Evolutionary conservation across 2,888 invertebrate genomes (phyloP).

Genomic region (Blastobasis lacticolella): DNA sequence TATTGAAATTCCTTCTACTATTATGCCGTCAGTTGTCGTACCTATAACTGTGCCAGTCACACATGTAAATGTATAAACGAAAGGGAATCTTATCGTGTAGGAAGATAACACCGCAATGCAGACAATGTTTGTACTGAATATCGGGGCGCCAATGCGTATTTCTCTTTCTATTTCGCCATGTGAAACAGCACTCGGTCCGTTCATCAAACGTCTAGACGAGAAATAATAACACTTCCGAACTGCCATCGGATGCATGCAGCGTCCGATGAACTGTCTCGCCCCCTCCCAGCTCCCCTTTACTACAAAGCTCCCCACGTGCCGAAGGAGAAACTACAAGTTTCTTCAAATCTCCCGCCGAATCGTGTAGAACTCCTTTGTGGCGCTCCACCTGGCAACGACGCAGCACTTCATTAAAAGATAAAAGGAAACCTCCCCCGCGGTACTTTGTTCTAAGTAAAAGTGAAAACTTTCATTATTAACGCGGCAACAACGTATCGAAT

Average conservation of each 20-base stretch:
- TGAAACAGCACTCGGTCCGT: no score
- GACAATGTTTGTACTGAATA: no score
- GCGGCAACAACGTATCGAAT: neutral
- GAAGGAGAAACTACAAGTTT: no score
- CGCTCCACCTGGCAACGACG: constrained; percentile 14
- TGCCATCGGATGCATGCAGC: constrained; percentile 29
- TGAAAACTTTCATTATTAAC: neutral
- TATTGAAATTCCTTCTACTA: no score
- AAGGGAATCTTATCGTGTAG: no score
- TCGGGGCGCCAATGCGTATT: no score
- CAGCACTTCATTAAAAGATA: constrained; percentile 36
- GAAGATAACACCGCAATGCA: no score
- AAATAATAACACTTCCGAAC: constrained; percentile 35
- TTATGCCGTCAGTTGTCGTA: no score
- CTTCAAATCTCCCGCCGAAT: neutral
- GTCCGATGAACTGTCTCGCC: constrained; percentile 63
- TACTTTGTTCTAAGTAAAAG: constrained; percentile 22
- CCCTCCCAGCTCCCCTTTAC: constrained; percentile 19
- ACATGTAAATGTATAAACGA: no score
- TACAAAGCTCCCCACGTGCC: constrained; percentile 14
- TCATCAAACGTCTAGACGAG: constrained; percentile 34
- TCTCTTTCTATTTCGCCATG: no score
- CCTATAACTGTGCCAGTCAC: no score
- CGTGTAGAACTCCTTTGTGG: constrained; percentile 3
- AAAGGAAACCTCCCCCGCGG: constrained; percentile 27